Percentiles rank a stretch among this genome's conserved stretches.
phyloP scores from a whole-genome alignment of 2,888 invertebrate species.

The Chymomyza caudatula region DNA sequence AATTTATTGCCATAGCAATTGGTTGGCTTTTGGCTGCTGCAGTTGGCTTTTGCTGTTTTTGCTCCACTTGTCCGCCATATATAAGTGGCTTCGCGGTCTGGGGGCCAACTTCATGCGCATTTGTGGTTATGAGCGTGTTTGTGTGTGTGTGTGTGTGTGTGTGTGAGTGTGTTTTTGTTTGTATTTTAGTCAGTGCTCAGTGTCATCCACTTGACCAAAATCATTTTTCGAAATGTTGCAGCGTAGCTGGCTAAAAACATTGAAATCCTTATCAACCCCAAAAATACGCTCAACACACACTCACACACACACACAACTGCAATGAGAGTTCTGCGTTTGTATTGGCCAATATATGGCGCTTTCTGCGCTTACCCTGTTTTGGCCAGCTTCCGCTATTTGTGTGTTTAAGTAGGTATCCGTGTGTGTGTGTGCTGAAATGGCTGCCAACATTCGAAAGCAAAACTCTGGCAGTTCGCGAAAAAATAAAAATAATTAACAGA shows the following conservation, averaged over 20 bases:
- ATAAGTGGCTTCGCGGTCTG: slow-evolving; percentile 56
- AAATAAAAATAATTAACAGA: slow-evolving; percentile 25
- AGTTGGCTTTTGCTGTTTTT: slow-evolving; percentile 22
- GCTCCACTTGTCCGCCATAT: slow-evolving; percentile 28
- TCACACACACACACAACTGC: not conserved
- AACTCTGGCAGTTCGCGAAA: slow-evolving; percentile 11
- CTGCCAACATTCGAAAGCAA: slow-evolving; percentile 1
- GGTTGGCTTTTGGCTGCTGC: slow-evolving; percentile 38
- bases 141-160: not conserved
- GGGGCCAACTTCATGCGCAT: slow-evolving; percentile 32
- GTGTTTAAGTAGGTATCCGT: not conserved
- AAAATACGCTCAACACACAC: not conserved
- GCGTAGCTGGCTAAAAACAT: not conserved
- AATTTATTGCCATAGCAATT: slow-evolving; percentile 72
- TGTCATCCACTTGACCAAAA: slow-evolving; percentile 41
- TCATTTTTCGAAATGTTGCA: slow-evolving; percentile 30
- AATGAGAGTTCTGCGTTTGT: slow-evolving; percentile 9
- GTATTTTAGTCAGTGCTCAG: slow-evolving; percentile 13
- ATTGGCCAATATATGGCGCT: slow-evolving; percentile 33
- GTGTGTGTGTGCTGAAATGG: slow-evolving; percentile 10
- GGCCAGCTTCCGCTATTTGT: not conserved
- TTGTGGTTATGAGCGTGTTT: slow-evolving; percentile 40
- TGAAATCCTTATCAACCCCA: not conserved
- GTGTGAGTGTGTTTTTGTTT: not conserved
- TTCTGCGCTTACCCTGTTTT: slow-evolving; percentile 14